Evolutionary conservation across 2,113 vertebrate genomes (phyloP), one percentile per base, ranked within the genome.

Genomic region (Leptosomus discolor): DNA sequence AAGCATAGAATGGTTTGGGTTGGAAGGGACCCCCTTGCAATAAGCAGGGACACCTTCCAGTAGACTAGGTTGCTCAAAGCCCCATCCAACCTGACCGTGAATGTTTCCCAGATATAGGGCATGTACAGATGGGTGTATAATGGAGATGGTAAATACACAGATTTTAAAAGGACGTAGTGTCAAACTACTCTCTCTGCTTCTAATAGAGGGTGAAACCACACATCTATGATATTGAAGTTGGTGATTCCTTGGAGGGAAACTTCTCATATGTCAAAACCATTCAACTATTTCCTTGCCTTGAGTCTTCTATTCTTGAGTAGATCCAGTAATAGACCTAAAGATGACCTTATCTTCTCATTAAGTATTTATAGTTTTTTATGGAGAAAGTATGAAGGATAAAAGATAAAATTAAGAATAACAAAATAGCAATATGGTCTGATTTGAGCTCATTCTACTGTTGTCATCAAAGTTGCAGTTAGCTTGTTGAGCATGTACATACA

Each of bases 391-490:
- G 9, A 39, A 77, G 5, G 22, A 41, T 27, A 51, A 43, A 70
- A 74, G 8, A 45, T 36, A 53, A 48, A 61, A 15, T 7, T 10
- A 45, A 81, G 9, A 43, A 75, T 34, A 39, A 71, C 46, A 15
- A 58, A 54, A 22, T 3, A 80, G 12, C 18, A 41, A 39, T n/a
- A 32, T 0, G 0, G 54, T n/a, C 29, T 65, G 7, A 60, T 61
- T 23, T 46, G 71, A 73, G 30, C 5, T 90, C 26, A 16, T 46
- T 51, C 12, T 39, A 60, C 11, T 10, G 10, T n/a, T 8, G 11
- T 58, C 54, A 29, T 7, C 21, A 50, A 78, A 64, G 17, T 5
- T 63, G 4, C 12, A 39, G 37, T 36, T 48, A 37, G 12, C 19
- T 63, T 37, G 8, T 15, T 43, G 65, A 63, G n/a, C 3, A 5